Base-by-base conservation (phyloP, 2,888 invertebrate species). In the Crocallis elinguaria region DNA sequence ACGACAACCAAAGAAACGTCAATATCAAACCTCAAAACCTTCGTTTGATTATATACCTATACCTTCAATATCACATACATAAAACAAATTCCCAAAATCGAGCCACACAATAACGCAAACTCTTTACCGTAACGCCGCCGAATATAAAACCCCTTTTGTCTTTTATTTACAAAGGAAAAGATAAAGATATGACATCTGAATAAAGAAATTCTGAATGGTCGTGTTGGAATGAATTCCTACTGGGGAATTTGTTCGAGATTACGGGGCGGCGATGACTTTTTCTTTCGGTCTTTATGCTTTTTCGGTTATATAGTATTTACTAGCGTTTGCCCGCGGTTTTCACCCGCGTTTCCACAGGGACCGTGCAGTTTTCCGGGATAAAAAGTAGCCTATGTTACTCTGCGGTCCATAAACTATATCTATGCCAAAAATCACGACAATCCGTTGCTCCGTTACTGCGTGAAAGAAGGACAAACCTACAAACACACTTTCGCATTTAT, bases 131-230 rank as follows among this genome's bases (percentile, higher is more conserved):
- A 55, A 61, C 37, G 50, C 54, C 27, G 35, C 36, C 43, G 46
- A 59, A 65, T 43, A 66, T 53, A 65, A 69, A 73, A 67, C 50
- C 69, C 62, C 62, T 69, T 71, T 75, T 75, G 75, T 77, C 73
- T 75, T 69, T 71, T 77, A 75, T 77, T 73, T 75, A 73, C 74
- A 77, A 75, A 71, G 67, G 64, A 62, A 66, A 62, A 73, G 69
- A 69, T 73, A 69, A 74, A 73, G 73, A 74, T 75, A 75, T 74
- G 75, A 69, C 73, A 71, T 68, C 62, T 62, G 70, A 73, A 76
- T 76, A 77, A 73, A 75, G 64, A 66, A 64, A 65, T 66, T 51
- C 58, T 61, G 60, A 59, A 60, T 57, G 44, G 59, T 45, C 69
- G 64, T 39, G 60, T 57, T 42, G 59, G 64, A 61, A 67, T 66